Evolutionary conservation across 2,797 vertebrate species (phyloP).

Genomic region (Apodemus agrarius): DNA sequence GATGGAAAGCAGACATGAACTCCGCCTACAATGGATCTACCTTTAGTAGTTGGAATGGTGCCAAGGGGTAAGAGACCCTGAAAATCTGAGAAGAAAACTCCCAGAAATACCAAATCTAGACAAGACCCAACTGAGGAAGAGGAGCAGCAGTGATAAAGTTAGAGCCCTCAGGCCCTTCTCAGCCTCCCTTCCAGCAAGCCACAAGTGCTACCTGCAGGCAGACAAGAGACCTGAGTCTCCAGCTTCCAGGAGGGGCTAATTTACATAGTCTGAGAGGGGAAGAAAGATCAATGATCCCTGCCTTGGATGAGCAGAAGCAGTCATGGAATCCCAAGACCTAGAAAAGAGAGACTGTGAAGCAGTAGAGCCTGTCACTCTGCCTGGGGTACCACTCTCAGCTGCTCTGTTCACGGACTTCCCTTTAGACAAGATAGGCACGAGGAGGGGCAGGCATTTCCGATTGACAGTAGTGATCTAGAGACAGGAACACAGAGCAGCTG

Average conservation of each 20-base stretch:
- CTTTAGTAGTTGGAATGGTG: background rate
- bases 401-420: background rate
- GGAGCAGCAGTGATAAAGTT: background rate
- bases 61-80: background rate
- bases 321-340: background rate
- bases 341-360: background rate
- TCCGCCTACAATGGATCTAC: background rate
- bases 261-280: background rate
- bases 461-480: background rate
- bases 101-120: background rate
- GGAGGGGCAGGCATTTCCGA: background rate
- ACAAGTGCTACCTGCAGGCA: background rate
- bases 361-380: background rate
- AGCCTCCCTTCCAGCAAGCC: background rate
- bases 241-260: background rate
- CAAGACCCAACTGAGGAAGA: background rate
- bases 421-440: background rate
- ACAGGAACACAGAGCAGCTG: background rate
- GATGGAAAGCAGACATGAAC: background rate
- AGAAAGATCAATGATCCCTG: background rate
- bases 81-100: constrained; percentile 19
- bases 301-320: background rate
- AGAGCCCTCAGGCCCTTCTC: background rate
- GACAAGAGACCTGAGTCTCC: background rate
- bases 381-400: background rate